Base-by-base conservation (phyloP, 2,797 vertebrate genomes). In the Sebastes taczanowskii region DNA sequence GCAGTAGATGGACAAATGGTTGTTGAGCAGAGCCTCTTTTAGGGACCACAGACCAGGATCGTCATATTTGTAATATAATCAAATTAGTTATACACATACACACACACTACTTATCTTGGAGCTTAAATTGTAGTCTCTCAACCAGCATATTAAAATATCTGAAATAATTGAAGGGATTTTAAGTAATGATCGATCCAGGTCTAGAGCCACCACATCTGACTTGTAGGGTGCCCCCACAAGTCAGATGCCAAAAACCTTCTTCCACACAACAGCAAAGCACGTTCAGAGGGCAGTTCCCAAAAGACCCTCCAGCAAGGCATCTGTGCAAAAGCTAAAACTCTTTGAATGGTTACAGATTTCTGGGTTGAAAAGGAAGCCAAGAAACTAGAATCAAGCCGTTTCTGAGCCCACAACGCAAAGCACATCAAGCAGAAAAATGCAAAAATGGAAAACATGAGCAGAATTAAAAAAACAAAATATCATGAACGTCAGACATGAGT, bases 141-240 rank as follows among this genome's bases (percentile, higher is more conserved):
- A 52, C 11, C 29, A 18, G 6, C 1, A 29, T n/a, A 4, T 25
- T 3, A 5, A 30, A 72, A 53, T n/a, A 4, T 10, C 38, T 8
- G 20, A 69, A 22, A 7, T 32, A 11, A 1, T 66, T 13, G 22
- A 30, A 35, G 3, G 11, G 59, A 85, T 76, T 77, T 64, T 35
- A 78, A 81, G 29, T 67, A 79, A 90, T 77, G 69, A 68, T 82
- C 27, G 5, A 85, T 76, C 13, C 78, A 55, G 32, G 63, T 83
- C 66, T 34, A 13, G 11, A 86, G 67, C n/a, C 74, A 58, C 34
- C 78, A 34, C 71, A 78, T 74, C 53, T 34, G 20, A 71, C 55
- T 56, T 20, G 22, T 3, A 61, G 30, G 38, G 2, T 52, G 55
- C 66, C 35, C 32, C 29, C 29, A 68, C 30, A 53, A 23, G 23